Base-by-base conservation (phyloP, 2,888 invertebrate genomes). In the Caenorhabditis sinica region DNA sequence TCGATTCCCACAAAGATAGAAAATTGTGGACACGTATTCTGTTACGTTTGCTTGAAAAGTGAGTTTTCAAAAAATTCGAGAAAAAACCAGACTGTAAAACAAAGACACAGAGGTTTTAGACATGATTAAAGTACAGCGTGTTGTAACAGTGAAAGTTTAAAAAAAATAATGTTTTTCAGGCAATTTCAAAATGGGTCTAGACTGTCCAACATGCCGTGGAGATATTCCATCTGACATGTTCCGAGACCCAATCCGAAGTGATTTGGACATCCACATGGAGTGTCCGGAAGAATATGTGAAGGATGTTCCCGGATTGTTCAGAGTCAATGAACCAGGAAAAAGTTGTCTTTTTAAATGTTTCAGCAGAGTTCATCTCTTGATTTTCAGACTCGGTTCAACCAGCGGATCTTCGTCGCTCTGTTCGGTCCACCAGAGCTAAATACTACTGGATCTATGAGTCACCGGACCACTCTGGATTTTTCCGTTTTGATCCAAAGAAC, bases 371-470 rank as follows among this genome's bases (percentile, higher is more conserved):
- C 30, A 33, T 33, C 33, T 33, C 33, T 33, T 33, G 33, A 40
- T 40, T 33, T 45, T n/a, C 17, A 49, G 43, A 25, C 17, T 36
- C 58, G n/a, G 28, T 13, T n/a, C 43, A 43, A 9, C 9, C 20
- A 17, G 20, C 36, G 5, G 66, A 69, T 15, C 8, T 66, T 15
- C 40, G 80, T 1, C 56, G 79, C 3, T 79, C 79, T 1, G 1
- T 13, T 0, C 51, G 79, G 20, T 20, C 45, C 0, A 71, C 71
- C 13, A 20, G 65, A 11, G 33, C 51, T 0, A 71, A 79, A 43
- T 65, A 72, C 15, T 80, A 73, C 20, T 80, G 80, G 80, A 72
- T 80, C 36, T 80, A 80, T 36, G 45, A 72, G 13, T 40, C 40
- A 13, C 40, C 40, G 13, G 40, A 40, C 2, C 40, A 40, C 13